Evolutionary conservation across 1,140 invertebrate genomes (phyloP).

Genomic region (Euwallacea fornicatus): DNA sequence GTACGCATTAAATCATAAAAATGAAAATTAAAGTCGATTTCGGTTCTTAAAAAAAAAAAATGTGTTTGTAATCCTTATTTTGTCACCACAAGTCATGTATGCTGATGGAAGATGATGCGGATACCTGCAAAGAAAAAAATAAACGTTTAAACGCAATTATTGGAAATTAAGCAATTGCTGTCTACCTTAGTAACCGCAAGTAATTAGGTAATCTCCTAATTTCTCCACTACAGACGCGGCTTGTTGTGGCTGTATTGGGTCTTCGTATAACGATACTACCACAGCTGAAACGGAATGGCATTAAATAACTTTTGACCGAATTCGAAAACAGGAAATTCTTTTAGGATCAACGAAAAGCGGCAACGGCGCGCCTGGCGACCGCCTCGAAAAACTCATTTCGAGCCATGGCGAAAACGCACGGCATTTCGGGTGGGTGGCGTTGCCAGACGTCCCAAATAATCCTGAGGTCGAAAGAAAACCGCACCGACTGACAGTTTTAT

Average conservation of each 20-base stretch:
- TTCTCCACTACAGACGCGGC: slow-evolving; percentile 93
- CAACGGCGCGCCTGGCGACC: too few species aligned
- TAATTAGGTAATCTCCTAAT: slow-evolving; percentile 92
- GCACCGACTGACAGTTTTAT: background rate
- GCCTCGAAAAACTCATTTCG: too few species aligned
- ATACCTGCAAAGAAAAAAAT: slow-evolving; percentile 48
- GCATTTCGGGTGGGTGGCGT: too few species aligned
- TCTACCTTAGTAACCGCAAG: slow-evolving; percentile 84
- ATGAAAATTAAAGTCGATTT: slow-evolving; percentile 47
- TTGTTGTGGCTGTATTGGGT: slow-evolving; percentile 92
- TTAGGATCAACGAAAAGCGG: too few species aligned
- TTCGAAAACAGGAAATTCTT: too few species aligned
- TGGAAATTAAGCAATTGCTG: too few species aligned
- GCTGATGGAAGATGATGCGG: slow-evolving; percentile 44
- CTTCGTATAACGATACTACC: slow-evolving; percentile 90
- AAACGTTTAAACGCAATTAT: slow-evolving; percentile 7
- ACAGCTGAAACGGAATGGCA: slow-evolving; percentile 66
- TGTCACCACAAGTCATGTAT: slow-evolving; percentile 45
- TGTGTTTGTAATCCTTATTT: slow-evolving; percentile 43
- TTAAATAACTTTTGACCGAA: too few species aligned
- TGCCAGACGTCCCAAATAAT: too few species aligned
- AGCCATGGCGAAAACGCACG: too few species aligned
- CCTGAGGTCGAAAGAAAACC: too few species aligned
- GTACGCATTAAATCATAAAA: background rate
- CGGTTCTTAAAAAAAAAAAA: slow-evolving; percentile 49